phyloP scores from a whole-genome alignment of 2,888 invertebrate genomes.

The Trichogramma evanescens region DNA sequence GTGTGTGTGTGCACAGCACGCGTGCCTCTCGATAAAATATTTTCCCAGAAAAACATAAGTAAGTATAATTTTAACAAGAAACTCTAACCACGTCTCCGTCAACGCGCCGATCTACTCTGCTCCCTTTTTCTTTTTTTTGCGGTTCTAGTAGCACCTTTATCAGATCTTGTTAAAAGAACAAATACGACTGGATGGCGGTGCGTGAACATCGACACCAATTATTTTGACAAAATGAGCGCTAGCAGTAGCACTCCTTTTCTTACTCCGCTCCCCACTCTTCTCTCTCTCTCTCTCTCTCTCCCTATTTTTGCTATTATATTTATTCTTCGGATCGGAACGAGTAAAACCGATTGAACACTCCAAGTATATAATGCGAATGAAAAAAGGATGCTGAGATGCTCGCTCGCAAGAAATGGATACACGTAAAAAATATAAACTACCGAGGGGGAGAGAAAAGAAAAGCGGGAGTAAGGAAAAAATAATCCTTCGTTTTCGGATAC shows the following conservation, averaged over 20 bases:
- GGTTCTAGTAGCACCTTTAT: constrained; percentile 7
- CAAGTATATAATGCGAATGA: neutral
- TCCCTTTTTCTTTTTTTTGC: constrained; percentile 1
- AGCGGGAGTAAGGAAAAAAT: constrained; percentile 1
- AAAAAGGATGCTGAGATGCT: neutral
- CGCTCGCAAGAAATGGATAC: neutral
- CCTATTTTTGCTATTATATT: no score
- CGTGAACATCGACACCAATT: constrained; percentile 8
- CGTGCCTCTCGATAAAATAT: no score
- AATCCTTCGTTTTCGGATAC: constrained; percentile 9
- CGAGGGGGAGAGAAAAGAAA: neutral
- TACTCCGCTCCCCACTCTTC: no score
- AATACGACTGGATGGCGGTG: no score
- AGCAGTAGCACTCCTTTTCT: no score
- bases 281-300: no score
- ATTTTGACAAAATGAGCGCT: constrained; percentile 7
- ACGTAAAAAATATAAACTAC: neutral
- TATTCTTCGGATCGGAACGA: no score
- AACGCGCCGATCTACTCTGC: no score
- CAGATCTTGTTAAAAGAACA: constrained; percentile 9
- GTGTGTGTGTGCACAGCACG: no score
- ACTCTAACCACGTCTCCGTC: neutral
- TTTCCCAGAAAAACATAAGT: constrained; percentile 1
- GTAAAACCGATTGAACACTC: no score
- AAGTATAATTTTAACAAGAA: constrained; percentile 14